phyloP scores from a whole-genome alignment of 2,113 vertebrate genomes.

The Myrmecobius fasciatus region DNA sequence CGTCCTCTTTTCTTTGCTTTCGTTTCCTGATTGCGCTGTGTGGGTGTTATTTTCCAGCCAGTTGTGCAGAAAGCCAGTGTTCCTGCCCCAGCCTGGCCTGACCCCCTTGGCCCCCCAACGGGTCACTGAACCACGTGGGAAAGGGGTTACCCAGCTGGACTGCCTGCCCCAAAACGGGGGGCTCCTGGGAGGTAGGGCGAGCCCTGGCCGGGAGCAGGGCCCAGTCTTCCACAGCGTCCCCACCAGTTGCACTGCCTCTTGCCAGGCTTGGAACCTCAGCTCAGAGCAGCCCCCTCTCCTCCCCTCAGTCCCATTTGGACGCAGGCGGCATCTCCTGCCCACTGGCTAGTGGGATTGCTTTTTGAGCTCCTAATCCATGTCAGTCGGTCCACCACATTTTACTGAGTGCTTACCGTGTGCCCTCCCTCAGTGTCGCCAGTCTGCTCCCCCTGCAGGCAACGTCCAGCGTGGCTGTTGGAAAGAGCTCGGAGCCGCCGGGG shows the following conservation, averaged over 20 bases:
- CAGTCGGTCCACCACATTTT: not conserved
- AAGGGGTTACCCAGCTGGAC: conserved; percentile 84
- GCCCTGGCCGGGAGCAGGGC: not conserved
- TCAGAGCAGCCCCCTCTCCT: not conserved
- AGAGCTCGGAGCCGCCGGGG: too few species aligned
- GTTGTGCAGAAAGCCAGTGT: conserved; percentile 88
- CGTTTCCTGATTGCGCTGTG: conserved; percentile 83
- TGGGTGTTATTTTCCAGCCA: conserved; percentile 82
- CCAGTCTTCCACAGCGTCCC: not conserved
- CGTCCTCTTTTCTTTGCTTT: conserved; percentile 81
- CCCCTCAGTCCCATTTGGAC: too few species aligned
- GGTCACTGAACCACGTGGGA: conserved; percentile 70
- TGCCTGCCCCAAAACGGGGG: conserved; percentile 67
- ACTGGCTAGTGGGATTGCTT: too few species aligned
- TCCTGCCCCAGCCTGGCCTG: conserved; percentile 83
- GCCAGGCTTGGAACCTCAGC: not conserved
- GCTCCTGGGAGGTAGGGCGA: not conserved
- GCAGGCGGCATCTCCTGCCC: too few species aligned
- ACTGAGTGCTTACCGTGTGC: not conserved
- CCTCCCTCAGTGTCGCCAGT: not conserved
- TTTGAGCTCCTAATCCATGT: too few species aligned
- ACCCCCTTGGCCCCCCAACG: conserved; percentile 20
- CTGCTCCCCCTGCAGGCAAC: too few species aligned
- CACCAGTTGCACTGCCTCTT: not conserved
- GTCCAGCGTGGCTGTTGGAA: not conserved